A percentile compares a stretch with the other conserved stretches of the same genome.
Conservation (phyloP, 30 jellyfish, hydroid and myxozoan species). For the Pelagia noctiluca region DNA sequence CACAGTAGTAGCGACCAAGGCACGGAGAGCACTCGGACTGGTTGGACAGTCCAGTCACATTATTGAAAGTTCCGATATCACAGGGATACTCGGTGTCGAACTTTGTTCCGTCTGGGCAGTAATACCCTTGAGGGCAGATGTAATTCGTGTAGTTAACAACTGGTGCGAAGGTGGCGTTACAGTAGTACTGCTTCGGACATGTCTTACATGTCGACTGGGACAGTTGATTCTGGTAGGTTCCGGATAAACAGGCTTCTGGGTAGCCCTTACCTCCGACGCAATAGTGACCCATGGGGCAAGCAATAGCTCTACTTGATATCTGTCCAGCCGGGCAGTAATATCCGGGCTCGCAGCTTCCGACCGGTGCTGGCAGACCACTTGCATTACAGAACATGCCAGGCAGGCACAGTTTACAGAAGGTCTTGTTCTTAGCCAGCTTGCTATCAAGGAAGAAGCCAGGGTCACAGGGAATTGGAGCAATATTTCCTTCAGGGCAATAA, state of each 20-base stretch:
- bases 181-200: conserved; percentile 88
- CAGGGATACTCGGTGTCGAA: conserved; percentile 84
- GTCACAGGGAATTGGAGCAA: conserved; percentile 76
- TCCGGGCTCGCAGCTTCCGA: conserved; percentile 96
- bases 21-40: conserved; percentile 88
- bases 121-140: conserved; percentile 93
- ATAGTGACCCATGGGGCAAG: conserved; percentile 84
- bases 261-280: conserved; percentile 95
- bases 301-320: conserved; percentile 68
- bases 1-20: conserved; percentile 96
- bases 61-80: conserved; percentile 87
- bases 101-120: conserved; percentile 90
- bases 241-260: conserved; percentile 93
- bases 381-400: conserved; percentile 94
- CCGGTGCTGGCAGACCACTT: conserved; percentile 84
- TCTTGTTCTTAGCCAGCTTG: conserved; percentile 57
- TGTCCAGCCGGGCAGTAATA: conserved; percentile 95
- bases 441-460: conserved; percentile 89
- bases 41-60: conserved; percentile 84
- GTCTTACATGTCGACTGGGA: conserved; percentile 74
- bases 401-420: conserved; percentile 86
- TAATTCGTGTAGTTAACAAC: conserved; percentile 77
- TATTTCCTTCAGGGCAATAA: conserved; percentile 88
- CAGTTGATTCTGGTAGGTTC: conserved; percentile 85
- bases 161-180: conserved; percentile 93